A percentile compares a stretch with the other conserved stretches of the same genome.
Evolutionary conservation across 2,797 vertebrate genomes (phyloP).

Genomic region (Acanthurus lineatus): DNA sequence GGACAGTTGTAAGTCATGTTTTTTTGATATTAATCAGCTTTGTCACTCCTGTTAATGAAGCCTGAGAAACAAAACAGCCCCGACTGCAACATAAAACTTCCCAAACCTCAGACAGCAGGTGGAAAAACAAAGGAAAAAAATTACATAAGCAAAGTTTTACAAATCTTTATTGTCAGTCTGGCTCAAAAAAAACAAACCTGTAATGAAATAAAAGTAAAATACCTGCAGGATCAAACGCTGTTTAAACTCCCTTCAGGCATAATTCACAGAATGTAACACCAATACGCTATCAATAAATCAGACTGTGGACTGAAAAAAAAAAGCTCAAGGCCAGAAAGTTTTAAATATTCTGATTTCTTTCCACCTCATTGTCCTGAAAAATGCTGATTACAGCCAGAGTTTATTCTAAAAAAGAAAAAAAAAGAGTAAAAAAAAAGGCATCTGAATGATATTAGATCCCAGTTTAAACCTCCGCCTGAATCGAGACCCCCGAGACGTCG

Average conservation of each 20-base stretch:
- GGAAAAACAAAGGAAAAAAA: conserved; percentile 39
- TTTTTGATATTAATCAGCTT: conserved; percentile 35
- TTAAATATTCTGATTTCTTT: conserved; percentile 20
- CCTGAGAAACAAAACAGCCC: conserved; percentile 23
- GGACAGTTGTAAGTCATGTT: not conserved
- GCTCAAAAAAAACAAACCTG: conserved; percentile 15
- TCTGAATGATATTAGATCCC: not conserved
- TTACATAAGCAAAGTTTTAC: conserved; percentile 9
- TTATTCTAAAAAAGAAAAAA: conserved; percentile 8
- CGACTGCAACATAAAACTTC: conserved; percentile 49
- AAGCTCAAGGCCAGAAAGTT: conserved; percentile 19
- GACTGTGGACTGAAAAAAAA: conserved; percentile 1
- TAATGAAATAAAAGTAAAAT: conserved; percentile 24
- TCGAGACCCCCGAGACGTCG: not conserved
- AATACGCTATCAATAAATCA: conserved; percentile 45
- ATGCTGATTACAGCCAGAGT: not conserved
- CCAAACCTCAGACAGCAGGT: conserved; percentile 26
- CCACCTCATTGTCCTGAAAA: not conserved
- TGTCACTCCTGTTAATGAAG: conserved; percentile 43
- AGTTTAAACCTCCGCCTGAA: not conserved
- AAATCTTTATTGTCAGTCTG: conserved; percentile 42
- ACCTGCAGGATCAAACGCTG: conserved; percentile 3
- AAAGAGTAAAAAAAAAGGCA: not conserved
- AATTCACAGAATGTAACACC: conserved; percentile 26
- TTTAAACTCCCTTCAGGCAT: conserved; percentile 1